Base-by-base conservation (phyloP, 2,797 vertebrate species). In the Anguilla pacifica region DNA sequence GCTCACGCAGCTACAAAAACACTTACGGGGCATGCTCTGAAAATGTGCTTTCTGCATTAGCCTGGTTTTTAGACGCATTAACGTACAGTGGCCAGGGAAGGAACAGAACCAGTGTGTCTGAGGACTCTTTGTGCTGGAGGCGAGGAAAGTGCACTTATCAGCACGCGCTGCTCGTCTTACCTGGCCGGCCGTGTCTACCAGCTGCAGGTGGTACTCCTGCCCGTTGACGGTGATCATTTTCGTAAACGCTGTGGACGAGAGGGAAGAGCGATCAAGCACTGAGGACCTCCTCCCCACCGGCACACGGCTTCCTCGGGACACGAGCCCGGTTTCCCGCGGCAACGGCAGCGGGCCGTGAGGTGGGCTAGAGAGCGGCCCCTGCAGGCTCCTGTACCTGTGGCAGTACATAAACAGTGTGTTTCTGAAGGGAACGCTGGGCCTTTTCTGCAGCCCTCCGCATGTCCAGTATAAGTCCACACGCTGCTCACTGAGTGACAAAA, bases 191-290 rank as follows among this genome's bases (percentile, higher is more conserved):
- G 98, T 99, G 92, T 99, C 98, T 81, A 99, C 98, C 91, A 99
- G 94, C 93, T 99, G 98, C 92, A 99, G 98, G 90, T 99, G 98
- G 95, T 99, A 99, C 92, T 99, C 98, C 91, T 99, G 98, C 91
- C 98, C 98, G 90, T 99, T 99, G 94, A 99, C 98, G 91, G 97
- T 98, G 95, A 99, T 98, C 97, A 98, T 96, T 94, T 99, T 99
- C 91, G 98, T 99, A 95, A 99, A 99, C 90, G 98, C 98, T 99
- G 93, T 15, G 92, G 92, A 28, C 87, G 77, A 93, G 67, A 90
- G 86, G 94, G 88, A 92, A 91, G 90, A 49, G 92, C 0, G 46
- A 11, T 86, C 17, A 86, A 6, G 25, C 31, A 22, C 59, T 67
- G 61, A 25, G 61, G 3, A 31, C 4, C 28, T 31, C 28, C 74